Percentiles rank a stretch among this genome's conserved stretches.
phyloP scores from a whole-genome alignment of 2,888 invertebrate genomes.

The Pyrrhosoma nymphula region DNA sequence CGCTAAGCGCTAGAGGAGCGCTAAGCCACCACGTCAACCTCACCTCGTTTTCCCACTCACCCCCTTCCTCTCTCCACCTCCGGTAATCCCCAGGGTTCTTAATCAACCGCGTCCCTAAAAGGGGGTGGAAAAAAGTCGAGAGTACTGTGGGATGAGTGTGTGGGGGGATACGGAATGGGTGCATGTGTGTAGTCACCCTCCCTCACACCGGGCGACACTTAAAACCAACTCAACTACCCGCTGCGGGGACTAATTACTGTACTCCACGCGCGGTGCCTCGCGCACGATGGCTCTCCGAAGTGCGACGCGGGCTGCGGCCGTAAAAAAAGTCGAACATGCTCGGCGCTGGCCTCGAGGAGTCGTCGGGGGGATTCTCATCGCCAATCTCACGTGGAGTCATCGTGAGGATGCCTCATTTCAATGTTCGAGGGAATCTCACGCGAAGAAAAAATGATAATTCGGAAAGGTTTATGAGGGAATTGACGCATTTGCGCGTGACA shows the following conservation, averaged over 20 bases:
- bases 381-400: no score
- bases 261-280: neutral
- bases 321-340: neutral
- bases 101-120: neutral
- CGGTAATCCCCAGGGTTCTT: neutral
- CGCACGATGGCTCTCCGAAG: neutral
- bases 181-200: neutral
- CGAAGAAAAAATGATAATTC: no score
- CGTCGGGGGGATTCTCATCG: neutral
- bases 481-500: no score
- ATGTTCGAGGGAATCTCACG: no score
- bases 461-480: no score
- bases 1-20: neutral
- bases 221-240: neutral
- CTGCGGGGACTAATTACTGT: neutral
- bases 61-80: no score
- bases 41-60: neutral
- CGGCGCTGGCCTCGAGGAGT: neutral
- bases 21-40: neutral
- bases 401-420: no score
- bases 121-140: neutral
- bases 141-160: neutral
- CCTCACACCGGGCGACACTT: neutral
- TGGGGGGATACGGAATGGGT: neutral
- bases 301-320: neutral